Percentiles rank a stretch among this genome's conserved stretches.
Evolutionary conservation across 92 coral and sea anemone species (phyloP).

Genomic region (Porites cylindrica): DNA sequence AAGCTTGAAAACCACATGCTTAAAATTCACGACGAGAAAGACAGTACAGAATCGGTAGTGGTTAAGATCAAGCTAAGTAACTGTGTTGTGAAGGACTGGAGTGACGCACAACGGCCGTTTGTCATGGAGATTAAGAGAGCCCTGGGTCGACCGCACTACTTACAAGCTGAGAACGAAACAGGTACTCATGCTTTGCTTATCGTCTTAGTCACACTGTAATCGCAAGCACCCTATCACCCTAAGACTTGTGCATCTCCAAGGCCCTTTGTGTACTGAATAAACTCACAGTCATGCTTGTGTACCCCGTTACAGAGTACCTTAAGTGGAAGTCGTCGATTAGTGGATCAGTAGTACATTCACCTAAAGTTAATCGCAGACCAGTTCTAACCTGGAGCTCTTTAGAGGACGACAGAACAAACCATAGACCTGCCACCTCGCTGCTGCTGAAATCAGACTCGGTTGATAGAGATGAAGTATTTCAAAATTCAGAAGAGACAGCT

Average conservation of each 20-base stretch:
- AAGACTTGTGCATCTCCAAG: background rate
- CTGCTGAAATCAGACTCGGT: conserved; percentile 58
- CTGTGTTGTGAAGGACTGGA: conserved; percentile 81
- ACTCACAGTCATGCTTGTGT: background rate
- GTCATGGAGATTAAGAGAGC: conserved; percentile 79
- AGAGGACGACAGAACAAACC: conserved; percentile 44
- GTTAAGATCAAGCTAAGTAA: conserved; percentile 76
- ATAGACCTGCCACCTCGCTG: conserved; percentile 8
- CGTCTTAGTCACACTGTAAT: background rate
- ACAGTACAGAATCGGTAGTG: conserved; percentile 60
- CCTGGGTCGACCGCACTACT: conserved; percentile 82
- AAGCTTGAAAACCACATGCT: conserved; percentile 73
- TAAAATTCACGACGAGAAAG: conserved; percentile 68
- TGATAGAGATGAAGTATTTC: conserved; percentile 79
- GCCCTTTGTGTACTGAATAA: background rate
- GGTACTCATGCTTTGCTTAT: conserved; percentile 54
- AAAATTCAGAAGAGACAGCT: conserved; percentile 35
- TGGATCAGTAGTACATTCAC: conserved; percentile 65
- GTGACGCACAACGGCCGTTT: conserved; percentile 65
- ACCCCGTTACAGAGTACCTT: conserved; percentile 54
- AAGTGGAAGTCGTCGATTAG: conserved; percentile 76
- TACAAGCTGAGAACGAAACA: conserved; percentile 82
- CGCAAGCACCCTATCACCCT: background rate
- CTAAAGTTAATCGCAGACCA: conserved; percentile 46
- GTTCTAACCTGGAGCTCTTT: conserved; percentile 55